Percentiles rank a stretch among this genome's conserved stretches.
These are phyloP conservation scores for Apogon talboti DNA, from an alignment of 2,797 vertebrate genomes.

Conservation along the genomic window DNA sequence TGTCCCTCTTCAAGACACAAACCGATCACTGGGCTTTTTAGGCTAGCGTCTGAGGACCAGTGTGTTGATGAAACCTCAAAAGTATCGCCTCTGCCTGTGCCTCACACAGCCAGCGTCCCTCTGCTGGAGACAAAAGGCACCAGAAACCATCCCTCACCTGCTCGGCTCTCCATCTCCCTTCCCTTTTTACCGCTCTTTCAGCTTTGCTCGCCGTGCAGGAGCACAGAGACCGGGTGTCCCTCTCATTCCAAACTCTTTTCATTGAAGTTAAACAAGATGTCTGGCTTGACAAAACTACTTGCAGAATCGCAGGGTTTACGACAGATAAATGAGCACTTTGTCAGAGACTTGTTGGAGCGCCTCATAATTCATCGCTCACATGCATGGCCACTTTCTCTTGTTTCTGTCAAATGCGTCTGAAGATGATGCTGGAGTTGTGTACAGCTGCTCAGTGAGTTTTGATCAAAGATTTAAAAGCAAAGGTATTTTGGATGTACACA, in stretches of 20 bases:
- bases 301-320: constrained; percentile 46
- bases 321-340: constrained; percentile 65
- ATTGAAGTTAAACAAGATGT: constrained; percentile 34
- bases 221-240: constrained; percentile 35
- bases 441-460: constrained; percentile 31
- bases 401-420: constrained; percentile 51
- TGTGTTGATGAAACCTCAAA: constrained; percentile 14
- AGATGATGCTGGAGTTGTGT: constrained; percentile 64
- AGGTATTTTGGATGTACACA: constrained; percentile 68
- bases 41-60: constrained; percentile 78
- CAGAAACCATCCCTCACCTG: constrained; percentile 39
- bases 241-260: constrained; percentile 22
- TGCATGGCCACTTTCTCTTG: constrained; percentile 69
- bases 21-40: constrained; percentile 91
- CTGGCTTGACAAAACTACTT: constrained; percentile 27
- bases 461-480: constrained; percentile 29
- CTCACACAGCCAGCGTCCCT: constrained; percentile 42
- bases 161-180: constrained; percentile 31
- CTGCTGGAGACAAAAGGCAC: constrained; percentile 54
- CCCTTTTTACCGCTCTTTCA: constrained; percentile 24
- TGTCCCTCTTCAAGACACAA: constrained; percentile 92
- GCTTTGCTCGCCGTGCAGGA: constrained; percentile 27
- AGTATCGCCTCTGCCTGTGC: constrained; percentile 57
- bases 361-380: constrained; percentile 52
- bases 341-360: constrained; percentile 44